A percentile compares a stretch with the other conserved stretches of the same genome.
Conservation (phyloP, 2,113 vertebrate species). For the Paramormyrops kingsleyae region DNA sequence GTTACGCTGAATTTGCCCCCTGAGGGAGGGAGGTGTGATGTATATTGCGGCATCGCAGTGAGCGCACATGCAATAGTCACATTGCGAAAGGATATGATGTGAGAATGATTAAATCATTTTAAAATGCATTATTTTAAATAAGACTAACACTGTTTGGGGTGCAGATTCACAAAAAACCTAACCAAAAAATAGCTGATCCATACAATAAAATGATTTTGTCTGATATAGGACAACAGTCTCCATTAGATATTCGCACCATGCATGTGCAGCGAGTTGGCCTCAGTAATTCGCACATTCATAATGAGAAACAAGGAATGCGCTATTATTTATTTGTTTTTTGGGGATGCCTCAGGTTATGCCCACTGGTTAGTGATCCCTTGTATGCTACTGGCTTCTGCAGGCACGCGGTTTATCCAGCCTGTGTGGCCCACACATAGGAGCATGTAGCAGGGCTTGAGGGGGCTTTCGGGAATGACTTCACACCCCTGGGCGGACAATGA, state of each 20-base stretch:
- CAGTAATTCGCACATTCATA: neutral
- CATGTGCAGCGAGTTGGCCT: neutral
- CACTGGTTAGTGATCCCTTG: neutral
- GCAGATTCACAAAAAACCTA: neutral
- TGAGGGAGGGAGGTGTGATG: neutral
- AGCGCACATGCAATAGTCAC: neutral
- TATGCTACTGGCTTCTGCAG: neutral
- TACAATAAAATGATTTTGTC: neutral
- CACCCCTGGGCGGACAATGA: neutral
- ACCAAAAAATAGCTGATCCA: neutral
- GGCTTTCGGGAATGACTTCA: neutral
- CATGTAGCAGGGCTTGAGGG: neutral
- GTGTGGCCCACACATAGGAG: neutral
- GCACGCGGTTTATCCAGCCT: neutral
- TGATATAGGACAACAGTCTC: neutral
- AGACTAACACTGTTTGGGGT: neutral
- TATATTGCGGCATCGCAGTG: neutral
- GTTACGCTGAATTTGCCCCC: neutral
- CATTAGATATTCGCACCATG: neutral
- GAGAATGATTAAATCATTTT: neutral
- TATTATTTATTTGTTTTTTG: neutral
- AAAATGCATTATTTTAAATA: neutral
- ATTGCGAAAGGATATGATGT: neutral
- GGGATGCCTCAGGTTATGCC: neutral
- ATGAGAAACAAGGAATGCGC: neutral